Evolutionary conservation across 2,797 vertebrate genomes (phyloP).

Genomic region (Melanotaenia maccullochi): DNA sequence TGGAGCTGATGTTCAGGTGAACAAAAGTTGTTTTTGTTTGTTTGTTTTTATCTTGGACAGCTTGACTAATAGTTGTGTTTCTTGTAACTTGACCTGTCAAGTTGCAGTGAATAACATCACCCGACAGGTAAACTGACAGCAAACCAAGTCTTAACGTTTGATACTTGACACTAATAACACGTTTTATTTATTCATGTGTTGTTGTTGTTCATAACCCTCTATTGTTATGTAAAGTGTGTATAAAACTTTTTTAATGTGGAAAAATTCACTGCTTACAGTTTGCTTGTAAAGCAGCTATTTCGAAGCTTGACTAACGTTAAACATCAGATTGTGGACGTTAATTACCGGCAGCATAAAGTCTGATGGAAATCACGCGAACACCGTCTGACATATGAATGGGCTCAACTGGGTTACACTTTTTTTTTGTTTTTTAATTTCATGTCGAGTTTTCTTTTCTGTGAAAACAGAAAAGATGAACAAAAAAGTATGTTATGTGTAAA

Average conservation of each 20-base stretch:
- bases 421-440: neutral
- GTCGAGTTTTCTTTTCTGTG: too few species aligned
- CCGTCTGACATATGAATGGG: neutral
- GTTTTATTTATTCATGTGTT: too few species aligned
- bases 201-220: fast-evolving
- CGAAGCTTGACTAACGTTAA: neutral
- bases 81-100: neutral
- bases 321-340: neutral
- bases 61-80: neutral
- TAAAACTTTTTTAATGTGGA: neutral
- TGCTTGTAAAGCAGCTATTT: neutral
- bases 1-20: neutral
- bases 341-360: neutral
- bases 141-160: neutral
- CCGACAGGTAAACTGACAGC: neutral
- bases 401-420: neutral
- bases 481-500: too few species aligned
- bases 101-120: neutral
- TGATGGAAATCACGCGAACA: neutral
- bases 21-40: too few species aligned
- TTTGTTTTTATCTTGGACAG: neutral
- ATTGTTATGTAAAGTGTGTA: neutral
- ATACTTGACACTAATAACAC: fast-evolving
- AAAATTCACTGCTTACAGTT: neutral
- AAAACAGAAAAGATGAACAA: too few species aligned